Evolutionary conservation across 2,888 invertebrate species (phyloP).

Genomic region (Pristionchus fissidentatus): DNA sequence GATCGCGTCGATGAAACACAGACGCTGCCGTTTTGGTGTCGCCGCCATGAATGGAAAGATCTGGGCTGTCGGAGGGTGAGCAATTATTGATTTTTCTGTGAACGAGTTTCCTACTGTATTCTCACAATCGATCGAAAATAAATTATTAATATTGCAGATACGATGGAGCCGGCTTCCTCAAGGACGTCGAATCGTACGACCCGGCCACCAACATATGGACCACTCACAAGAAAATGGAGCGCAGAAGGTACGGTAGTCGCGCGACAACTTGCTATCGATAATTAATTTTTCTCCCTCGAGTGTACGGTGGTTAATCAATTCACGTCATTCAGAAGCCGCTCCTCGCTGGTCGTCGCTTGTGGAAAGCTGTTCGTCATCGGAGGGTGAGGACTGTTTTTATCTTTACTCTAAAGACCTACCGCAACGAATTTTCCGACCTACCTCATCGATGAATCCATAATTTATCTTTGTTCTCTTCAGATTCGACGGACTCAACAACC

Average conservation of each 20-base stretch:
- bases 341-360: constrained; percentile 63
- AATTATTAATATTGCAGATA: constrained; percentile 81
- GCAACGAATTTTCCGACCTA: background rate
- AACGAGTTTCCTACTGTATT: background rate
- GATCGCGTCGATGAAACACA: constrained; percentile 85
- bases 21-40: constrained; percentile 85
- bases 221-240: constrained; percentile 86
- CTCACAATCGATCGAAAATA: no score
- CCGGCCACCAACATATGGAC: constrained; percentile 81
- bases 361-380: constrained; percentile 69
- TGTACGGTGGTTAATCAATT: no score
- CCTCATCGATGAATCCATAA: background rate
- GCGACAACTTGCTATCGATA: no score
- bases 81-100: background rate
- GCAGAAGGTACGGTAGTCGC: constrained; percentile 78
- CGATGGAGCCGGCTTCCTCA: constrained; percentile 87
- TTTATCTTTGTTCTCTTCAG: constrained; percentile 51
- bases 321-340: constrained; percentile 65
- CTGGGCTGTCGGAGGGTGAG: constrained; percentile 84
- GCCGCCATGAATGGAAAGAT: constrained; percentile 87
- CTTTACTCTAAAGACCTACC: background rate
- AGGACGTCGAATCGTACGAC: constrained; percentile 82
- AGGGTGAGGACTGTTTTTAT: constrained; percentile 66
- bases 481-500: constrained; percentile 83
- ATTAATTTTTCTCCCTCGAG: no score